Percentiles rank a stretch among this genome's conserved stretches.
phyloP scores from a whole-genome alignment of 2,888 invertebrate species.

The Dysmachus trigonus region DNA sequence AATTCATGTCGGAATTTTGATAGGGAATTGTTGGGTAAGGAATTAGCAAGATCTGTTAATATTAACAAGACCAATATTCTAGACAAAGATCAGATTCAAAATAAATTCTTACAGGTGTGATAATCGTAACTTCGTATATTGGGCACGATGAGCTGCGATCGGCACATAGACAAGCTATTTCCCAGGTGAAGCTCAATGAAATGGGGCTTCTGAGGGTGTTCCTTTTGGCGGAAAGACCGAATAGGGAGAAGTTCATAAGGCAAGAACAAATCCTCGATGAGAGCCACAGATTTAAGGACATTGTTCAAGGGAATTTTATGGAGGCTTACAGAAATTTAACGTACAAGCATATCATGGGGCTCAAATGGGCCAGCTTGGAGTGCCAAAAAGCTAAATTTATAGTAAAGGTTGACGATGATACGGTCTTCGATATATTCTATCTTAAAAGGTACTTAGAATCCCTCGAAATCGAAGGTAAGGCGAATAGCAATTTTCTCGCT shows the following conservation, averaged over 20 bases:
- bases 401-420: conserved; percentile 85
- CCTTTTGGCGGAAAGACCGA: conserved; percentile 71
- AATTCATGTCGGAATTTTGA: conserved; percentile 54
- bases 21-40: conserved; percentile 59
- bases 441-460: conserved; percentile 65
- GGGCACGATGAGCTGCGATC: conserved; percentile 76
- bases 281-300: conserved; percentile 71
- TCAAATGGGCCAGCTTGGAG: conserved; percentile 75
- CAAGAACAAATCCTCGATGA: conserved; percentile 73
- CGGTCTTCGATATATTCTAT: conserved; percentile 74
- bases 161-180: conserved; percentile 75
- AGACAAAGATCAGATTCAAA: not conserved
- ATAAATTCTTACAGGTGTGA: conserved; percentile 56
- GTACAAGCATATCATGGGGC: conserved; percentile 83
- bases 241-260: conserved; percentile 65
- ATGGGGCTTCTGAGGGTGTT: conserved; percentile 74
- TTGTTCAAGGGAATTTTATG: conserved; percentile 78
- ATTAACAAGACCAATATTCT: too few species aligned
- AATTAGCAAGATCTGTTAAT: not conserved
- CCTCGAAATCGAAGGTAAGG: conserved; percentile 59
- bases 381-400: conserved; percentile 72
- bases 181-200: conserved; percentile 67
- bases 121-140: conserved; percentile 80
- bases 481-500: conserved; percentile 66
- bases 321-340: conserved; percentile 85